A percentile compares a stretch with the other conserved stretches of the same genome.
phyloP scores from a whole-genome alignment of 2,113 vertebrate species.

The Mus pahari region DNA sequence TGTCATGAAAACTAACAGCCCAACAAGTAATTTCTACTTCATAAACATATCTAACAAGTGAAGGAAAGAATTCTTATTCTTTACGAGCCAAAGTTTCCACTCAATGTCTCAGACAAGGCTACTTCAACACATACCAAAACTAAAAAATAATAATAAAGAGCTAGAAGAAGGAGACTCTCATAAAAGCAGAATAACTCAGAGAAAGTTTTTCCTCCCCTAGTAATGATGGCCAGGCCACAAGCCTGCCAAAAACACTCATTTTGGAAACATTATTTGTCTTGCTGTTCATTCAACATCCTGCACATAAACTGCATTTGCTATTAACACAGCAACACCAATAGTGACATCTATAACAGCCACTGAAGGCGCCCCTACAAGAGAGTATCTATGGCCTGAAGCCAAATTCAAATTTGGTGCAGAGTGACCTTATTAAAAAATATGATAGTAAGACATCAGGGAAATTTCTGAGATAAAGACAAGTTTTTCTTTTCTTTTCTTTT shows the following conservation, averaged over 20 bases:
- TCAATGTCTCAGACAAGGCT: conserved; percentile 75
- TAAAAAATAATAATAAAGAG: conserved; percentile 70
- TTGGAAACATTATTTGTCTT: conserved; percentile 66
- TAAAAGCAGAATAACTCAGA: conserved; percentile 78
- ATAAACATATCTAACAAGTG: conserved; percentile 83
- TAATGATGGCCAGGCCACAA: conserved; percentile 73
- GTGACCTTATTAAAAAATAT: neutral
- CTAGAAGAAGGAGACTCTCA: conserved; percentile 75
- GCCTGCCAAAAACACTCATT: conserved; percentile 74
- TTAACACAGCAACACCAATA: neutral
- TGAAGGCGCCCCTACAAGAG: neutral
- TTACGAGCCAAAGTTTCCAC: conserved; percentile 82
- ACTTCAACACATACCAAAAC: conserved; percentile 76
- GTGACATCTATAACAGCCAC: neutral
- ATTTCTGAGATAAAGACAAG: neutral
- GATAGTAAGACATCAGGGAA: conserved; percentile 5
- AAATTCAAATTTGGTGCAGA: neutral
- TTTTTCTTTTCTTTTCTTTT: neutral
- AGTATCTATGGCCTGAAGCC: neutral
- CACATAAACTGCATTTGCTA: conserved; percentile 63
- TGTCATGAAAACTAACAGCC: conserved; percentile 77
- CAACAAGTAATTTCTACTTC: conserved; percentile 78
- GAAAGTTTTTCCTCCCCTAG: conserved; percentile 71
- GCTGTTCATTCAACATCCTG: conserved; percentile 20
- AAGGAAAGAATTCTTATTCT: conserved; percentile 75